Evolutionary conservation across 2,797 vertebrate species (phyloP).

Genomic region (Onychomys arenicola): DNA sequence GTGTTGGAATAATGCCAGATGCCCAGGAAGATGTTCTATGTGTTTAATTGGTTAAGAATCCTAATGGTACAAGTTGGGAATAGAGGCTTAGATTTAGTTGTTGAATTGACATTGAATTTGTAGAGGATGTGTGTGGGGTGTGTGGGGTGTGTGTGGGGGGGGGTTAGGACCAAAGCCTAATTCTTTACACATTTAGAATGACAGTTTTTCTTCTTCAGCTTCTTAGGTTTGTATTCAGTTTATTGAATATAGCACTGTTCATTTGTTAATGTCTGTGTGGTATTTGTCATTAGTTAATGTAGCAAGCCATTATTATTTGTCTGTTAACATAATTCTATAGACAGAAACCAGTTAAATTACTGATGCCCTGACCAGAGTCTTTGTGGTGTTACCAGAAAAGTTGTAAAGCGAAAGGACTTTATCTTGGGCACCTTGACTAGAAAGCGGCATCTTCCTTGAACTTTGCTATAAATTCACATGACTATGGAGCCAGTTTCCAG

Average conservation of each 20-base stretch:
- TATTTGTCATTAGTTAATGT: neutral
- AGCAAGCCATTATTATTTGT: neutral
- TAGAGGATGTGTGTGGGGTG: neutral
- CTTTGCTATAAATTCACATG: neutral
- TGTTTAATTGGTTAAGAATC: constrained; percentile 27
- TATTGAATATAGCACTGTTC: neutral
- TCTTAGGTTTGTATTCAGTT: constrained; percentile 46
- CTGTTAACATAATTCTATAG: neutral
- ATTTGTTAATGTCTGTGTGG: constrained; percentile 22
- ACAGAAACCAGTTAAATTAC: constrained; percentile 21
- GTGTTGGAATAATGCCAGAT: neutral
- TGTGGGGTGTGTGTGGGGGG: neutral
- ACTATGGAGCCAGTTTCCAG: neutral
- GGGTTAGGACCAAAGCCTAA: neutral
- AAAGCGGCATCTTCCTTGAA: neutral
- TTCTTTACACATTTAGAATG: constrained; percentile 5
- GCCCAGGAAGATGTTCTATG: neutral
- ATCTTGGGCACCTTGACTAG: neutral
- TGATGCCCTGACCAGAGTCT: neutral
- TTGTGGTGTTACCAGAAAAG: constrained; percentile 3
- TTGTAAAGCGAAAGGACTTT: neutral
- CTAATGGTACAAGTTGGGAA: constrained; percentile 11
- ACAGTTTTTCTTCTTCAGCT: constrained; percentile 16
- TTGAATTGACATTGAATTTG: constrained; percentile 18
- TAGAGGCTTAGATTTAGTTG: constrained; percentile 44